Evolutionary conservation across 1,140 invertebrate genomes (phyloP), one percentile per base, ranked within the genome.

Genomic region (Agrilus planipennis): DNA sequence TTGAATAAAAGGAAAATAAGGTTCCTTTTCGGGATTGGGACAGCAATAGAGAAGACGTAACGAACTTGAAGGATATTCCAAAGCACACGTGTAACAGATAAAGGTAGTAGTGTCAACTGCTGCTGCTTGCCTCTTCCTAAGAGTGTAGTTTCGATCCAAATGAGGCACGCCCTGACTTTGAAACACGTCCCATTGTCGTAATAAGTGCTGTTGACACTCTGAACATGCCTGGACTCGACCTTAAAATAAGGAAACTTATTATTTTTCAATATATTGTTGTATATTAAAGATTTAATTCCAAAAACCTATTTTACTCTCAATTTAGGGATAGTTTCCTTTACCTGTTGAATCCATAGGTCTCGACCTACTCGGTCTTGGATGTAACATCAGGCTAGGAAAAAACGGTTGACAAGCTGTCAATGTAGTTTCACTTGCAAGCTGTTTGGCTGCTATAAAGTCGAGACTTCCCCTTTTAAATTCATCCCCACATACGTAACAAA

Each of bases 401-500:
- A 84, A 89, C 11, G 86, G 78, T 52, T 75, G 72, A n/a, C n/a
- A n/a, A n/a, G n/a, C n/a, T n/a, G n/a, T n/a, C 46, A 73, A 64
- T 46, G 52, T 52, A 42, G 54, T 15, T 51, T 66, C 60, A 3
- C 66, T 62, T 52, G 46, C 59, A 44, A 67, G 45, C 47, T 70
- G 72, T 54, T 77, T 77, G 6, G 75, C 72, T 34, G 72, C 70
- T 11, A 79, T 71, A 49, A 72, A 69, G 41, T 64, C 73, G 16
- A 90, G 69, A 42, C 82, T 84, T 23, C 85, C 85, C 39, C 80
- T 70, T 42, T 78, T 77, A 55, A 81, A 81, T 60, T 89, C 84
- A 57, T 87, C 84, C n/a, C 86, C 85, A 60, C 87, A 90, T 9
- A 89, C 79, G 59, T 86, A 86, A 61, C 82, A 89, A 15, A 89